phyloP scores from a whole-genome alignment of 2,797 vertebrate species.

The Hylomyscus alleni region DNA sequence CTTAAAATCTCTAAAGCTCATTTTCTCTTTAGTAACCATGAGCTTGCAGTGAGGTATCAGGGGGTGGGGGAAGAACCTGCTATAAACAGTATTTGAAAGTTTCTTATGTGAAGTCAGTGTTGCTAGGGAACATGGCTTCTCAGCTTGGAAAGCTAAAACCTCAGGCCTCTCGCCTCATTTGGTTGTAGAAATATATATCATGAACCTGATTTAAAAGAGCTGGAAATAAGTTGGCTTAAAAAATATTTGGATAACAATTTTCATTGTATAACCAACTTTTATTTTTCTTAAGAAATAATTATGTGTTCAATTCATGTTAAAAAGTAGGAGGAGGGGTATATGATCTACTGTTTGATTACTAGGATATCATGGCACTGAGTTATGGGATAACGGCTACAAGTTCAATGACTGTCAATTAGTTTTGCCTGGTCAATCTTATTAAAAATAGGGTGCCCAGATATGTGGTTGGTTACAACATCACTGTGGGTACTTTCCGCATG shows the following conservation, averaged over 20 bases:
- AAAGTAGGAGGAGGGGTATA: neutral
- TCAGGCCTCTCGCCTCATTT: slow-evolving; percentile 61
- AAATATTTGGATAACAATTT: slow-evolving; percentile 59
- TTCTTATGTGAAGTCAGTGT: slow-evolving; percentile 70
- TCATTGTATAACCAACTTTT: slow-evolving; percentile 2
- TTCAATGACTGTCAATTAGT: neutral
- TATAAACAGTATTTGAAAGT: slow-evolving; percentile 80
- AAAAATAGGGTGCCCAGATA: neutral
- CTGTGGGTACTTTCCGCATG: neutral
- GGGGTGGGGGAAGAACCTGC: slow-evolving; percentile 47
- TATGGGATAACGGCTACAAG: neutral
- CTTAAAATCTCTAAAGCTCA: slow-evolving; percentile 70
- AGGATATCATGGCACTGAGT: neutral
- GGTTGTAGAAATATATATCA: slow-evolving; percentile 45
- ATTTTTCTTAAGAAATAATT: neutral
- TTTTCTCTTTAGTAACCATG: slow-evolving; percentile 75
- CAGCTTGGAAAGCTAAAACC: slow-evolving; percentile 75
- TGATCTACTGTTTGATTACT: neutral
- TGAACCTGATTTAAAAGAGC: slow-evolving; percentile 53
- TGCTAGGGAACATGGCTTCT: slow-evolving; percentile 82
- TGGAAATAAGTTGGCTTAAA: slow-evolving; percentile 29
- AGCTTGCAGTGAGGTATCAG: slow-evolving; percentile 72
- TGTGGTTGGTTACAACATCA: neutral
- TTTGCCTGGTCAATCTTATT: neutral
- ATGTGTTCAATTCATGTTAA: neutral